These are phyloP conservation scores for Gambusia yucatana DNA, from an alignment of 2,797 vertebrate genomes.

Conservation along the genomic window DNA sequence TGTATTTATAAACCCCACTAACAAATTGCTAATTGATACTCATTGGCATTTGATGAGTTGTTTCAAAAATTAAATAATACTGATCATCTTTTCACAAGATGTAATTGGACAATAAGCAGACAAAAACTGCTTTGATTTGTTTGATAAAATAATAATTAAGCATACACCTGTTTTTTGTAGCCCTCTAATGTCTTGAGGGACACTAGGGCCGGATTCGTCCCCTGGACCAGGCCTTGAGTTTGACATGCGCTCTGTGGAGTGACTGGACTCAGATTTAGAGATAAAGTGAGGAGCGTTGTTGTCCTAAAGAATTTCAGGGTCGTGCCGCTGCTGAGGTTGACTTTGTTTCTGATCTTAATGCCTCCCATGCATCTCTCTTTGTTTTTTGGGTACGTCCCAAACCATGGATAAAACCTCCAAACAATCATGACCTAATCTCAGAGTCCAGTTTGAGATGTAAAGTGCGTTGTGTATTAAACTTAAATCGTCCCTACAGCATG, in stretches of 20 bases:
- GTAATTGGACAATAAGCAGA: too few relatives aligned
- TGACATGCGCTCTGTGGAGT: background rate
- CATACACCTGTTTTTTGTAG: too few relatives aligned
- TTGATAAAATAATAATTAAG: too few relatives aligned
- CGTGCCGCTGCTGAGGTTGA: background rate
- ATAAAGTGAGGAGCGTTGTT: background rate
- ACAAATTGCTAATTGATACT: too few relatives aligned
- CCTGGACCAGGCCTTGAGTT: too few relatives aligned
- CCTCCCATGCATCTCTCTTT: background rate
- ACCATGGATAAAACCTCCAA: background rate
- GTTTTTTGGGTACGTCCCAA: background rate
- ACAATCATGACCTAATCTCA: background rate
- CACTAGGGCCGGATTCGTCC: too few relatives aligned
- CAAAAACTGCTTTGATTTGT: too few relatives aligned
- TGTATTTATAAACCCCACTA: too few relatives aligned
- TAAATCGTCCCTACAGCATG: background rate
- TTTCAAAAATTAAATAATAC: too few relatives aligned
- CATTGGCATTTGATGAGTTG: too few relatives aligned
- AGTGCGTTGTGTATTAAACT: background rate
- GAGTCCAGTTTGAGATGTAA: background rate
- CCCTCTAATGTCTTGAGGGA: too few relatives aligned
- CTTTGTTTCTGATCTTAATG: background rate
- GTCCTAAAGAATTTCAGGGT: background rate
- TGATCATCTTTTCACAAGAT: too few relatives aligned
- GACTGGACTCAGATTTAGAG: background rate